A percentile compares a stretch with the other conserved stretches of the same genome.
Conservation (phyloP, 2,888 invertebrate genomes). For the Stratiomys singularior region DNA sequence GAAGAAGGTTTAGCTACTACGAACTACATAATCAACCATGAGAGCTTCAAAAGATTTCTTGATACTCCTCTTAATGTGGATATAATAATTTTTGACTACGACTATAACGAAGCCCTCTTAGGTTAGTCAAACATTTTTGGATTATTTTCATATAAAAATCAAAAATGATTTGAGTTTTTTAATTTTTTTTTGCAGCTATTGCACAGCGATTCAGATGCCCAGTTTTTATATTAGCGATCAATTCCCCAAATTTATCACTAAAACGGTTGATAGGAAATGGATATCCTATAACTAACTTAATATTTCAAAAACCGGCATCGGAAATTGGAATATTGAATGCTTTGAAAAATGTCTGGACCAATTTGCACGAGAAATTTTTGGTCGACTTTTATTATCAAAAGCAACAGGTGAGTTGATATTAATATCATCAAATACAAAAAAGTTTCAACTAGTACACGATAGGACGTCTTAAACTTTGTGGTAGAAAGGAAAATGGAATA, state of each 20-base stretch:
- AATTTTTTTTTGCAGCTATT: constrained; percentile 46
- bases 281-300: constrained; percentile 45
- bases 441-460: no score
- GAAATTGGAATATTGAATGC: not conserved
- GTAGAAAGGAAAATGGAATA: no score
- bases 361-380: constrained; percentile 38
- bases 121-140: constrained; percentile 42
- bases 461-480: no score
- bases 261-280: constrained; percentile 15
- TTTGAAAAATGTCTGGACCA: constrained; percentile 20
- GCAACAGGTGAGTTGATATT: constrained; percentile 42
- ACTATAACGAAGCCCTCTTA: constrained; percentile 50
- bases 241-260: constrained; percentile 23
- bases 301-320: not conserved
- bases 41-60: constrained; percentile 48
- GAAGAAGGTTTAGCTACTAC: constrained; percentile 46
- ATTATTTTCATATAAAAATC: not conserved
- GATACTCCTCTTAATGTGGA: constrained; percentile 20
- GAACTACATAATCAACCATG: constrained; percentile 29
- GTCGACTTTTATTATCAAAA: constrained; percentile 46
- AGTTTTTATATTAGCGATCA: constrained; percentile 41
- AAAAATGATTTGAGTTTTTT: not conserved
- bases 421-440: no score
- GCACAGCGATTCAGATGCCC: constrained; percentile 48
- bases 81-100: constrained; percentile 50